Evolutionary conservation across 2,113 vertebrate genomes (phyloP), one percentile per base, ranked within the genome.

Genomic region (Tonatia bakeri): DNA sequence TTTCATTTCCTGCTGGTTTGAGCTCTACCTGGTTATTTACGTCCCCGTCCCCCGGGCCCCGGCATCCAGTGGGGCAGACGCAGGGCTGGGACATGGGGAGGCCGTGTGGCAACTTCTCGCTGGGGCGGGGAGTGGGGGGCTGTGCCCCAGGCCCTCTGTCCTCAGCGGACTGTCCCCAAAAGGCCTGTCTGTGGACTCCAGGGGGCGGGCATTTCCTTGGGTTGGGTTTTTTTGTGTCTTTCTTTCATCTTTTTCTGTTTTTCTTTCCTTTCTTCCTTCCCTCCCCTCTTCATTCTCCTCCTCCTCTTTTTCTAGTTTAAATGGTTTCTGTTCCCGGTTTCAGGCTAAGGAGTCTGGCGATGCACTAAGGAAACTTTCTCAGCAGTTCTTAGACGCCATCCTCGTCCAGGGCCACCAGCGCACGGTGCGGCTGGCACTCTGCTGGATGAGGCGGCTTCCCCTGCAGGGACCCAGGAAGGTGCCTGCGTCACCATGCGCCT

Each of bases 1-100:
- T 95, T 83, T 75, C 67, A n/a, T 70, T 87, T 86, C 79, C 76
- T 85, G 33, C 61, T 95, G 19, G 24, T 54, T 87, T 91, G 83
- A 94, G 80, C 64, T 89, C 92, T 81, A 7, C 82, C 73, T 75
- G 54, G 47, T 69, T 90, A n/a, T 91, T 95, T 91, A 33, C 87
- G 10, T 93, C 80, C 83, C 87, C 73, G 24, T 28, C 52, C 64
- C 47, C 16, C 40, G 24, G 0, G 24, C 56, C 59, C 59, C 56
- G 24, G 10, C 59, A 28, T 61, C 24, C 26, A 61, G 59, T 4
- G 59, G 6, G 26, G 59, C 59, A 28, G 59, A 28, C 59, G 4
- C 59, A 61, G 59, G 4, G 28, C 10, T 14, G 19, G 59, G 59
- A 61, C 59, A 12, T 4, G 59, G 59, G 59, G 59, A 14, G 12